Evolutionary conservation across 2,797 vertebrate species (phyloP).

Genomic region (Choloepus didactylus): DNA sequence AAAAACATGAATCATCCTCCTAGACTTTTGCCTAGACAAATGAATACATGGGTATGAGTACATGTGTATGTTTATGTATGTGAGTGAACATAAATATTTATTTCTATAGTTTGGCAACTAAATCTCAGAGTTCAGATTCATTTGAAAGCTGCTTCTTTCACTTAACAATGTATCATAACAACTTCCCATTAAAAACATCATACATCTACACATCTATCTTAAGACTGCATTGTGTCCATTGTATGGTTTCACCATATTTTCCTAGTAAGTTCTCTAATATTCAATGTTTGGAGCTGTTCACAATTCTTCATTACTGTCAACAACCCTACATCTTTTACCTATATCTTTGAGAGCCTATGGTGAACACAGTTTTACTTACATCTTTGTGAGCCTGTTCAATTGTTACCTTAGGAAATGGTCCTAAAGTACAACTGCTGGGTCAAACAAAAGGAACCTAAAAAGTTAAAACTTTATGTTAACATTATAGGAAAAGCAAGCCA

Average conservation of each 20-base stretch:
- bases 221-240: not conserved
- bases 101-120: not conserved
- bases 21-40: not conserved
- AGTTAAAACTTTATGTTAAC: not conserved
- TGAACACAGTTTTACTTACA: not conserved
- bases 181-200: constrained; percentile 10
- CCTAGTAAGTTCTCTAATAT: not conserved
- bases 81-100: not conserved
- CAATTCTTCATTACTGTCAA: not conserved
- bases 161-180: not conserved
- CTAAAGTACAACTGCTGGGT: not conserved
- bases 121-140: not conserved
- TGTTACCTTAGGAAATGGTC: not conserved
- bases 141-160: not conserved
- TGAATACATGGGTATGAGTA: not conserved
- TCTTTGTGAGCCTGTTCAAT: not conserved
- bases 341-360: not conserved
- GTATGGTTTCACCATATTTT: not conserved
- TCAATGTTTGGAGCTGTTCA: not conserved
- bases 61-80: not conserved
- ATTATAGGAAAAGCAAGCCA: not conserved
- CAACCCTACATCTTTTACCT: not conserved
- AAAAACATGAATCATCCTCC: not conserved
- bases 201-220: not conserved
- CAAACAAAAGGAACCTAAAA: not conserved